Evolutionary conservation across 2,888 invertebrate genomes (phyloP).

Genomic region (Chaetogeoica ovagalla): DNA sequence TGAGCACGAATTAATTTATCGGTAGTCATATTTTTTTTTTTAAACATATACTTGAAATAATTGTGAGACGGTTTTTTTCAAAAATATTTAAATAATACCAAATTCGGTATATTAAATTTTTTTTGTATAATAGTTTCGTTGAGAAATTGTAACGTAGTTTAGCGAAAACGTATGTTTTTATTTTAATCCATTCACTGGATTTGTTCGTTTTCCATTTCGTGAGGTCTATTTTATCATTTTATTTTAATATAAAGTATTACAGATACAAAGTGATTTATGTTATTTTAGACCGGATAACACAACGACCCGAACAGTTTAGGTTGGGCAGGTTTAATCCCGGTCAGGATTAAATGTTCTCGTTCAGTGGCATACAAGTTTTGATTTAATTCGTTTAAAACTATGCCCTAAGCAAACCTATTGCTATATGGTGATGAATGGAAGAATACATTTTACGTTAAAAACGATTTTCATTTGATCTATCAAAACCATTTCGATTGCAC

Average conservation of each 20-base stretch:
- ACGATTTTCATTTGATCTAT: neutral
- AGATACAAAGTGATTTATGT: conserved; percentile 27
- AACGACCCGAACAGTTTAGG: conserved; percentile 18
- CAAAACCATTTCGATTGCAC: neutral
- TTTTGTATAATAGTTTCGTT: neutral
- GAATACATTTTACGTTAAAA: neutral
- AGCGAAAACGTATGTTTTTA: neutral
- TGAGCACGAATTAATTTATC: no score
- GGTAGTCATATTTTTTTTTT: no score
- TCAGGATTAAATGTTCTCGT: conserved; percentile 14
- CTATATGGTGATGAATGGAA: neutral
- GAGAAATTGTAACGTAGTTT: neutral
- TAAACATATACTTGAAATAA: no score
- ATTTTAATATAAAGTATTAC: conserved; percentile 19
- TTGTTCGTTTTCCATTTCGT: conserved; percentile 3
- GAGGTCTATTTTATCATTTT: conserved; percentile 16
- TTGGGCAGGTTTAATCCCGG: conserved; percentile 25
- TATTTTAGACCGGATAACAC: conserved; percentile 26
- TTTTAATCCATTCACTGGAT: neutral
- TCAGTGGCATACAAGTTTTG: conserved; percentile 22
- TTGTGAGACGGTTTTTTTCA: no score
- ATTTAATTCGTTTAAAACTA: conserved; percentile 26
- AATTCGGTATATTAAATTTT: no score
- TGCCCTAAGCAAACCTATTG: neutral
- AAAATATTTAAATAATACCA: no score